Evolutionary conservation across 2,888 invertebrate species (phyloP), one percentile per base, ranked within the genome.

Genomic region (Heliconius sara): DNA sequence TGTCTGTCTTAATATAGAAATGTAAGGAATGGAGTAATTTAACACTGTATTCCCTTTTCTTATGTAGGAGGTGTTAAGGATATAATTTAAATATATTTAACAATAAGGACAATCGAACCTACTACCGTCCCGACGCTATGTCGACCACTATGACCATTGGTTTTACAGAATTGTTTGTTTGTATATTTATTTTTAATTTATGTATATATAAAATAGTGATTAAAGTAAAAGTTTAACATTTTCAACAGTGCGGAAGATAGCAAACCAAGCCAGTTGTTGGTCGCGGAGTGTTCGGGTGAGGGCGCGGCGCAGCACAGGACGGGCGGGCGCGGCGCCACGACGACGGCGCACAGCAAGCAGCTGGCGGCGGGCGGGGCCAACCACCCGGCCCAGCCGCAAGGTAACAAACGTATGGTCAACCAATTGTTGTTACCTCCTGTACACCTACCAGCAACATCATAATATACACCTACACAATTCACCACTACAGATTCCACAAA

Each of bases 301-400:
- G 43, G 25, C 43, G 43, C 43, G 43, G 70, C 92, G 92, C 90
- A 91, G 93, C 94, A 83, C 82, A 84, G 94, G 94, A 88, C 95
- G 92, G 87, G 91, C 92, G 91, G 92, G 84, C 91, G 91, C 86
- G 91, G 93, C 93, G 92, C 91, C 93, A 96, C 96, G 95, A 97
- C 97, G 97, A 97, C 97, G 96, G 97, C 97, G 91, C 97, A 97
- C 96, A 97, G 97, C 95, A 97, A 97, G 95, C 97, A 97, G 95
- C 96, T 97, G 95, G 97, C 97, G 95, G 98, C 98, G 92, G 96
- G 96, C 95, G 97, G 96, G 95, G 96, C 96, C 93, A 96, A 96
- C 96, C 96, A 94, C 94, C 95, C 95, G 95, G 94, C 96, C 96
- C 96, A 96, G 96, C 95, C 95, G 95, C 95, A 95, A 94, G 95